These are phyloP conservation scores for Luehdorfia chinensis DNA, from an alignment of 1,140 invertebrate species.

Conservation along the genomic window DNA sequence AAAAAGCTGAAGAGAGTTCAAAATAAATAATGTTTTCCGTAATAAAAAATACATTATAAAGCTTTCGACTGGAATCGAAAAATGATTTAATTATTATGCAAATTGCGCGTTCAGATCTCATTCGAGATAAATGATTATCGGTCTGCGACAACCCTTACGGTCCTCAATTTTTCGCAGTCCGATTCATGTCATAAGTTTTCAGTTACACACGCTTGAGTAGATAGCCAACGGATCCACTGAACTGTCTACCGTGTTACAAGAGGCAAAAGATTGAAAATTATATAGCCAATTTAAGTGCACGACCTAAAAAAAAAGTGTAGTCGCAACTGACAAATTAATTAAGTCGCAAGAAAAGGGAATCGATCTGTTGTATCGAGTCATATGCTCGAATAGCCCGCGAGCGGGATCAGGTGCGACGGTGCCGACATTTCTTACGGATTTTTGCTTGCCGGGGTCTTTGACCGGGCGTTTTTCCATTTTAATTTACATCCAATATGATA, in stretches of 20 bases:
- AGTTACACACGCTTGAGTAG: constrained; percentile 27
- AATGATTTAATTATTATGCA: constrained; percentile 46
- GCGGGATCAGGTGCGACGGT: constrained; percentile 22
- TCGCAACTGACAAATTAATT: constrained; percentile 43
- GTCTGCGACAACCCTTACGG: constrained; percentile 36
- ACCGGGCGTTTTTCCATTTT: constrained; percentile 12
- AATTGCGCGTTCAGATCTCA: constrained; percentile 37
- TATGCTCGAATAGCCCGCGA: constrained; percentile 31
- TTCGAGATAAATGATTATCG: constrained; percentile 32
- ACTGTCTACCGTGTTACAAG: too few species aligned
- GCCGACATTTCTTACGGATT: constrained; percentile 16
- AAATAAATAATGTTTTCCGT: too few species aligned
- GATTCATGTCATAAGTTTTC: constrained; percentile 36
- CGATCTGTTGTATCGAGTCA: constrained; percentile 41
- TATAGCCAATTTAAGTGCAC: background rate
- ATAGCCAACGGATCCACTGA: too few species aligned
- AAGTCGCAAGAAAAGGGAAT: constrained; percentile 41
- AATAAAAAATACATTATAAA: constrained; percentile 6
- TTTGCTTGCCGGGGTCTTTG: constrained; percentile 23
- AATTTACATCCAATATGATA: constrained; percentile 7
- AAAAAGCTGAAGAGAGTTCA: too few species aligned
- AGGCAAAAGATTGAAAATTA: constrained; percentile 11
- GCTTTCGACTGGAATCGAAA: background rate
- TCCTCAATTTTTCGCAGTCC: constrained; percentile 28
- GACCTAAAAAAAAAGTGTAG: constrained; percentile 29